Base-by-base conservation (phyloP, 1,140 invertebrate genomes). In the Tribolium castaneum region DNA sequence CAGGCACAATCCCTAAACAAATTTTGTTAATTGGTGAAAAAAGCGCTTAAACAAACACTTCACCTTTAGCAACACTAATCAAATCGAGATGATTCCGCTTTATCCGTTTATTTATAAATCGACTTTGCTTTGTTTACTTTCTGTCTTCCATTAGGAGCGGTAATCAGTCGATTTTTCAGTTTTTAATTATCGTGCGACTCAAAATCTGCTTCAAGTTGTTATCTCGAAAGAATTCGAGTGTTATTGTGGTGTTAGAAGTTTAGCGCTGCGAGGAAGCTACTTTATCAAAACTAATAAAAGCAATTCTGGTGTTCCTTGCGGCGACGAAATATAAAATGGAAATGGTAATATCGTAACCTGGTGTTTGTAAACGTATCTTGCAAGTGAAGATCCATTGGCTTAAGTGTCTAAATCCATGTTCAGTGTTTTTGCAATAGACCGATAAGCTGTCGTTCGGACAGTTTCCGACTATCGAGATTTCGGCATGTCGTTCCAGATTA, bases 401-500 rank as follows among this genome's bases (percentile, higher is more conserved):
- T 14, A 66, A 66, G 59, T 66, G 59, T 66, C 59, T 66, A 66
- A 66, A 66, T 66, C 59, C 59, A 35, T 66, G 59, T 66, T 66
- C 59, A 30, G 59, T 66, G 59, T 66, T 66, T 66, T 66, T 66
- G 59, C 59, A 66, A 66, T 66, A 13, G 30, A 35, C 59, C 59
- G 59, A 66, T 66, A 66, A 66, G 59, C 66, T 77, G 25, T 12
- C 72, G 49, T 78, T 78, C 50, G 72, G 73, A 75, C 30, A 75
- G 62, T 75, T 78, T 30, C 10, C 62, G 16, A 9, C 56, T 66
- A 76, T 76, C 59, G 75, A 76, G 75, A 70, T 70, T 76, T 76
- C 56, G 51, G 45, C 30, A 52, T 78, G 77, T 70, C 77, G 50
- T 78, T 78, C 34, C 30, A 78, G 73, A 78, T 78, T 78, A 78